phyloP scores from a whole-genome alignment of 2,888 invertebrate genomes.

The Eucera pruinosa region DNA sequence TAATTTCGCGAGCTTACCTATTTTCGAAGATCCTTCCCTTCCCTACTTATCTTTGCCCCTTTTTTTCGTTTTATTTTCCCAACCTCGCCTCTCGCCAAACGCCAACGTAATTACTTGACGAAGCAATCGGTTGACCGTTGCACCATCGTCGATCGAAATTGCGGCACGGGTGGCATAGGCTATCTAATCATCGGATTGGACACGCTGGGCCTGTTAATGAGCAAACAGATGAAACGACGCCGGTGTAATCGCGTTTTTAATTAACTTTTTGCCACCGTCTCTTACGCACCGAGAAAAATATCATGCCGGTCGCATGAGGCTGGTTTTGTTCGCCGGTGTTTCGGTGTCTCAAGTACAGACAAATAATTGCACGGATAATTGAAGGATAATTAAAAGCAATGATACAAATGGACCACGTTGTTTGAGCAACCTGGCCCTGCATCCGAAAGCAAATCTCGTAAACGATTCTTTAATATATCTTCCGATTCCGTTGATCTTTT shows the following conservation, averaged over 20 bases:
- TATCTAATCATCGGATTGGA: constrained; percentile 78
- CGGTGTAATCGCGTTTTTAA: constrained; percentile 78
- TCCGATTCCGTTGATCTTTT: background rate
- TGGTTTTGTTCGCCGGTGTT: background rate
- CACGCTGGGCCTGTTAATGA: constrained; percentile 78
- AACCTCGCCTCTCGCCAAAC: background rate
- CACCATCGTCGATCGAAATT: constrained; percentile 64
- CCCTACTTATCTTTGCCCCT: background rate
- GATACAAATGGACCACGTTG: background rate
- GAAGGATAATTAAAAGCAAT: constrained; percentile 18
- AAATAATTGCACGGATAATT: constrained; percentile 15
- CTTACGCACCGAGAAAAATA: constrained; percentile 26
- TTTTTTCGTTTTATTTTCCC: constrained; percentile 25
- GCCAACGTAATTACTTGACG: constrained; percentile 72
- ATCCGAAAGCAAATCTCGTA: background rate
- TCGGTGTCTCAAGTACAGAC: background rate
- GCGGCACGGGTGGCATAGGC: constrained; percentile 69
- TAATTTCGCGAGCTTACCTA: constrained; percentile 62
- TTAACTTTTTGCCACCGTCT: constrained; percentile 77
- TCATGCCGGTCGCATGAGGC: background rate
- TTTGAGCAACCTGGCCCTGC: background rate
- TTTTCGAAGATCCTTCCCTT: constrained; percentile 35
- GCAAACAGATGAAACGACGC: constrained; percentile 69
- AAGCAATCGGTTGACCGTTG: constrained; percentile 70
- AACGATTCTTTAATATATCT: background rate